Evolutionary conservation across 2,113 vertebrate species (phyloP), one percentile per base, ranked within the genome.

Genomic region (Rhynchomys soricoides): DNA sequence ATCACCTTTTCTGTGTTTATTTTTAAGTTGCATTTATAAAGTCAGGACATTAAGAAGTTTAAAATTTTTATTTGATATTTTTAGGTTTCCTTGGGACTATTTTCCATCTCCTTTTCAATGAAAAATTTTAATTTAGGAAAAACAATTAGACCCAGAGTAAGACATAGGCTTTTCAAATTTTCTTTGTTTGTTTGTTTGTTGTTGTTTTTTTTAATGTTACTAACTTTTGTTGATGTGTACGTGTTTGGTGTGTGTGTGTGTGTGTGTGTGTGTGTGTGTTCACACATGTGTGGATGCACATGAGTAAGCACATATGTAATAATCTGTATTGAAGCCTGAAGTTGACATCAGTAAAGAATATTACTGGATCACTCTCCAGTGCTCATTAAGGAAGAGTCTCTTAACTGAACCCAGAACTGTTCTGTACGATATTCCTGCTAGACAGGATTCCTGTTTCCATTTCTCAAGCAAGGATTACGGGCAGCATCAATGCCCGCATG

Each of bases 61-160:
- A 26, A 50, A 64, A 68, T 71, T 90, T 91, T 96, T 57, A 68
- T 93, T 22, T 75, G 55, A 45, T 90, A 55, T 70, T 62, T 73
- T 1, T 48, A 6, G 4, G 7, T n/a, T 66, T 55, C 37, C 85
- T 77, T 89, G 22, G 59, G 7, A 55, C 40, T 66, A 66, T 74
- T 81, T 62, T 75, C 24, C 19, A 31, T 40, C 7, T 88, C 48
- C 13, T 12, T 90, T 95, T 92, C 87, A 81, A 70, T 92, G 74
- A 83, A 21, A 92, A 90, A 78, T 34, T 90, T 66, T 85, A 19
- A 89, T 62, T 94, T 75, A 88, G 62, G 70, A 83, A 96, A 43
- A 83, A 22, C 9, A 68, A 5, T 26, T 52, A 94, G 37, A 66
- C 70, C 22, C 21, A 92, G 22, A 57, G 12, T 75, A 50, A 79